Evolutionary conservation across 2,888 invertebrate genomes (phyloP), one percentile per base, ranked within the genome.

Genomic region (Dyspetes luteomarginatus): DNA sequence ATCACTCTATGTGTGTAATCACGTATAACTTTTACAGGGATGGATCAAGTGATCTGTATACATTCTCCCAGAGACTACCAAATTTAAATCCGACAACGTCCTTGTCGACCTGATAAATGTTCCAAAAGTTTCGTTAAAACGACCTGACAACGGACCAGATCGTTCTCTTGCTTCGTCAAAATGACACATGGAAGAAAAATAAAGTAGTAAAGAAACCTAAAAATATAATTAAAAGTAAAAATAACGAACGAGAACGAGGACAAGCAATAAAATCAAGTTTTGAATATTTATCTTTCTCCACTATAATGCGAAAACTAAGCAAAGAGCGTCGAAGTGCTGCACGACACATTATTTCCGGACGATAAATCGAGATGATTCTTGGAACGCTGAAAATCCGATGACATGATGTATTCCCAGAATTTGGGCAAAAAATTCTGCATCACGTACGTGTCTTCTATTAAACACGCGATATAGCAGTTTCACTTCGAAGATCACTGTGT

Each of bases 321-420:
- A 62, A 62, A 22, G 24, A 9, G 7, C 41, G 45, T 30, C 15
- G 19, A 36, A 36, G 12, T 36, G 9, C 36, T 3, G 56, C 19
- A 30, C 50, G 52, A 52, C 28, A 64, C 74, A 79, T 79, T 79
- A 79, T 79, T 79, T 79, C 69, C 79, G 64, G 41, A 75, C 43
- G 79, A 79, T 79, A 64, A 75, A 75, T 79, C 55, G 69, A 22
- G 26, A 15, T 50, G 41, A 30, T 72, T 62, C 72, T 62, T 15
- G 26, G 72, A 52, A 72, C 36, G 30, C 24, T 56, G 22, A 50
- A 65, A 67, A 65, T 26, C 15, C 74, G 17, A 67, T 67, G 74
- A 58, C 48, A 55, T 52, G 43, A 55, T 62, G 48, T n/a, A n/a
- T 58, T 67, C 43, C 45, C 74, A 65, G 24, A 67, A 67, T 65